Evolutionary conservation across 2,888 invertebrate species (phyloP).

Genomic region (Torymus auratus): DNA sequence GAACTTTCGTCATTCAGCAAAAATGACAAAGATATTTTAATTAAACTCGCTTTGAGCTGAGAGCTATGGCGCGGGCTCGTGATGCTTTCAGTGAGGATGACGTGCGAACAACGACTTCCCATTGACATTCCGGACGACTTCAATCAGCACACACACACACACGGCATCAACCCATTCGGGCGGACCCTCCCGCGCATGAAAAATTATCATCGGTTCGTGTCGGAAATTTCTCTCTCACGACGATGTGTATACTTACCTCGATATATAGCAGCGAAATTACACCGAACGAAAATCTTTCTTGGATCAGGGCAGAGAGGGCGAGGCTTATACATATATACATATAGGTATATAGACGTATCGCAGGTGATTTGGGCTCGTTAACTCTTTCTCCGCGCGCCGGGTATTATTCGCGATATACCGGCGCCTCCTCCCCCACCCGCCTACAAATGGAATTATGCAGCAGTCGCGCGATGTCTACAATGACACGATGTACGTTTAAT

Average conservation of each 20-base stretch:
- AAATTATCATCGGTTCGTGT: too few relatives aligned
- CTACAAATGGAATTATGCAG: slow-evolving; percentile 31
- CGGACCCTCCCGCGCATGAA: too few relatives aligned
- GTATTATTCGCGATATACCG: slow-evolving; percentile 14
- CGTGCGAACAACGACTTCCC: slow-evolving; percentile 39
- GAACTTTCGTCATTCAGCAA: too few relatives aligned
- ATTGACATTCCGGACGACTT: slow-evolving; percentile 64
- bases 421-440: neutral
- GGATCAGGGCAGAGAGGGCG: too few relatives aligned
- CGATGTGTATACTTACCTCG: too few relatives aligned
- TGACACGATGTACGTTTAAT: slow-evolving; percentile 24
- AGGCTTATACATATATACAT: neutral
- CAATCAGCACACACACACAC: slow-evolving; percentile 62
- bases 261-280: too few relatives aligned
- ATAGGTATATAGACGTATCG: neutral
- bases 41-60: too few relatives aligned
- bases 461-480: slow-evolving; percentile 10
- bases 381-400: neutral
- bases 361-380: slow-evolving; percentile 43
- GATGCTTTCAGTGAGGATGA: too few relatives aligned
- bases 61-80: too few relatives aligned
- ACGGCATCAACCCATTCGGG: slow-evolving; percentile 62
- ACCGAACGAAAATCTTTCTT: too few relatives aligned
- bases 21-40: too few relatives aligned
- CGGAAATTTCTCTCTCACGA: too few relatives aligned